phyloP scores from a whole-genome alignment of 2,888 invertebrate species.

The Harmothoe impar region DNA sequence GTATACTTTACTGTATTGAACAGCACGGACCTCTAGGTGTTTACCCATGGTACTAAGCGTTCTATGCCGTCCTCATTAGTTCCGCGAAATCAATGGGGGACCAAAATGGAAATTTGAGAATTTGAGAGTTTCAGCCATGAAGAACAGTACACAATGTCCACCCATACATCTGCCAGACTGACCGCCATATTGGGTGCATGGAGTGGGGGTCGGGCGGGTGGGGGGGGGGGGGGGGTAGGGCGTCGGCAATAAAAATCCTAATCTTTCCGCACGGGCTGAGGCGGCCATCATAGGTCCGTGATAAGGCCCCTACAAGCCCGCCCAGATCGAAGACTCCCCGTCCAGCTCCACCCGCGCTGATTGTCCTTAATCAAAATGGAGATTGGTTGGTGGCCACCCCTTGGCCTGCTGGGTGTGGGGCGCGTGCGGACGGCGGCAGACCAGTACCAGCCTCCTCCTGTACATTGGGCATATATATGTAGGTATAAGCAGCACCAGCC shows the following conservation, averaged over 20 bases:
- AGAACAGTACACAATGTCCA: no score
- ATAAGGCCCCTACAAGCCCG: constrained; percentile 28
- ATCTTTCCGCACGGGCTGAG: constrained; percentile 26
- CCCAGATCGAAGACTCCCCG: background rate
- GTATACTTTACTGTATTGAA: no score
- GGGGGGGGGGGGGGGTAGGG: background rate
- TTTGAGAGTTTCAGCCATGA: no score
- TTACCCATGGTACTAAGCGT: no score
- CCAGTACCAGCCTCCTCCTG: no score
- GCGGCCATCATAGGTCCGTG: background rate
- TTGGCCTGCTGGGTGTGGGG: background rate
- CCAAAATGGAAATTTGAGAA: no score
- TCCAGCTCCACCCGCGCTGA: background rate
- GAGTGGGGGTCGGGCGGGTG: background rate
- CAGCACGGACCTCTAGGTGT: no score
- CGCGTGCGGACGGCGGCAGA: background rate
- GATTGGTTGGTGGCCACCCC: background rate
- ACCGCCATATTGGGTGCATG: background rate
- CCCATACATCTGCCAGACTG: no score
- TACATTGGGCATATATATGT: no score
- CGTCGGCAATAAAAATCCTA: constrained; percentile 31
- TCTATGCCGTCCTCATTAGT: no score
- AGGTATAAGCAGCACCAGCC: no score
- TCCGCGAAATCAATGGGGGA: no score
- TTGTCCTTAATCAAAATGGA: constrained; percentile 39